These are phyloP conservation scores for Metallyticus violacea DNA, from an alignment of 2,888 invertebrate species.

Conservation along the genomic window DNA sequence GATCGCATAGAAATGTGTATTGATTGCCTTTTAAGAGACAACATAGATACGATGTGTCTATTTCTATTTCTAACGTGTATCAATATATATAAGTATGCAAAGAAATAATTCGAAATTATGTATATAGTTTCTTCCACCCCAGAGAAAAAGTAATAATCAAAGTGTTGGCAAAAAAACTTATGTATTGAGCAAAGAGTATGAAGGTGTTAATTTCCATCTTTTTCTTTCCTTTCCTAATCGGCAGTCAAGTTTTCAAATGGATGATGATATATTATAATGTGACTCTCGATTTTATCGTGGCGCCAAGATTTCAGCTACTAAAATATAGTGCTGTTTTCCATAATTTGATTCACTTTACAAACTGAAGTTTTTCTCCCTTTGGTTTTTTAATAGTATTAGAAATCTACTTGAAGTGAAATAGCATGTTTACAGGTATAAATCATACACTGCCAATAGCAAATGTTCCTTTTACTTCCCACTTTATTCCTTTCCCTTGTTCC, in stretches of 20 bases:
- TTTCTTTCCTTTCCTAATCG: neutral
- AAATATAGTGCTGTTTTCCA: neutral
- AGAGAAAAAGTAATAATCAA: too few species aligned
- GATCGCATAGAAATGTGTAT: too few species aligned
- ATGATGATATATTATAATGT: neutral
- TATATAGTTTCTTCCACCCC: too few species aligned
- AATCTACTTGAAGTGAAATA: neutral
- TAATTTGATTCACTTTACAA: neutral
- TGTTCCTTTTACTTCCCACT: neutral
- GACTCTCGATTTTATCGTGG: neutral
- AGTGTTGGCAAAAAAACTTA: too few species aligned
- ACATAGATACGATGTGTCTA: too few species aligned
- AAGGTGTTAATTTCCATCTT: neutral
- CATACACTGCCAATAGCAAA: neutral
- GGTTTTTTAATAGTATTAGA: neutral
- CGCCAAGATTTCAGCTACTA: neutral
- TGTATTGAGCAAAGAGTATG: too few species aligned
- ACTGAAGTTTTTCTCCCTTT: neutral
- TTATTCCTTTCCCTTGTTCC: neutral
- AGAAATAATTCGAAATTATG: too few species aligned
- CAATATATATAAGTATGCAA: too few species aligned
- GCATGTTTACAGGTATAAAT: neutral
- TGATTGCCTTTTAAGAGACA: too few species aligned
- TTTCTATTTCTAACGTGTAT: too few species aligned
- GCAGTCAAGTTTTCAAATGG: neutral